Evolutionary conservation across 1,140 invertebrate genomes (phyloP).

Genomic region (Intoshia linei): DNA sequence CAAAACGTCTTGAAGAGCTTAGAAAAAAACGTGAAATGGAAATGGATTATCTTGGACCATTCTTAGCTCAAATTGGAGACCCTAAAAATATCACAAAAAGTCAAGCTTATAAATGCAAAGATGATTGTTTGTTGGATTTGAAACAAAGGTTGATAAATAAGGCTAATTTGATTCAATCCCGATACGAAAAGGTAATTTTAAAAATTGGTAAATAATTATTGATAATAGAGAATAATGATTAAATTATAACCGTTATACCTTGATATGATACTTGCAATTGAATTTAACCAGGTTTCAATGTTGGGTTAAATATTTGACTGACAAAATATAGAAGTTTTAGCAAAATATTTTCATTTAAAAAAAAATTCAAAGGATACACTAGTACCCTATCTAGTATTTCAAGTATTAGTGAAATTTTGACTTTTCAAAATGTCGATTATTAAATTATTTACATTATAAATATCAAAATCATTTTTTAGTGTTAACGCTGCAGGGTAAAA

Average conservation of each 20-base stretch:
- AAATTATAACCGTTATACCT: not conserved
- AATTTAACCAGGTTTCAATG: no score
- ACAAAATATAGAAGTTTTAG: not conserved
- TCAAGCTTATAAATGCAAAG: slow-evolving; percentile 16
- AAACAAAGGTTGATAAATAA: slow-evolving; percentile 22
- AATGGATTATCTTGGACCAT: slow-evolving; percentile 22
- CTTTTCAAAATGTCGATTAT: no score
- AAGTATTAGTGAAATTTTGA: no score
- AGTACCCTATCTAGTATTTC: no score
- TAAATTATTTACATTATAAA: no score
- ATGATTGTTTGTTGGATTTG: slow-evolving; percentile 18
- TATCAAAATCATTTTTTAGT: no score
- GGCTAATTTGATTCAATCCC: slow-evolving; percentile 22
- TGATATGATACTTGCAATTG: no score
- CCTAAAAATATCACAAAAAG: slow-evolving; percentile 13
- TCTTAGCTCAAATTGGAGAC: slow-evolving; percentile 19
- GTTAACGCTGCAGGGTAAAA: no score
- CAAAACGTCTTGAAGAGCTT: slow-evolving; percentile 15
- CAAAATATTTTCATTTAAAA: not conserved
- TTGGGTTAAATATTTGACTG: not conserved
- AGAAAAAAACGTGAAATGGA: slow-evolving; percentile 20
- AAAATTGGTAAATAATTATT: no score
- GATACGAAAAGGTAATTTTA: slow-evolving; percentile 20
- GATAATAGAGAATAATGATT: not conserved
- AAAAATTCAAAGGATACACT: no score